Evolutionary conservation across 2,797 vertebrate species (phyloP).

Genomic region (Mus caroli): DNA sequence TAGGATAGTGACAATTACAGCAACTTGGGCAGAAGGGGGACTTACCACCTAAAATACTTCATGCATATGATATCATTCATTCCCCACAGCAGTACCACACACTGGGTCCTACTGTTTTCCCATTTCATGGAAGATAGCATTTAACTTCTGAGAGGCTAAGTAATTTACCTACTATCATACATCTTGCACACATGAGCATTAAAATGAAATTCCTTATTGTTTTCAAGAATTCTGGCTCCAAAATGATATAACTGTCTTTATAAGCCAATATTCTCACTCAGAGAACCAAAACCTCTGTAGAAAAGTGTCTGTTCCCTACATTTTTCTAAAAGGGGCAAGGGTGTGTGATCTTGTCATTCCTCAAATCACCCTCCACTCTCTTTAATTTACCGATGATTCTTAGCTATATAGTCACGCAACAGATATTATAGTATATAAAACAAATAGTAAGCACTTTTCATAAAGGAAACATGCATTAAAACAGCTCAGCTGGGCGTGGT

Average conservation of each 20-base stretch:
- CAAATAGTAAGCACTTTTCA: not conserved
- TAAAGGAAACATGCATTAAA: not conserved
- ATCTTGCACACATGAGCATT: not conserved
- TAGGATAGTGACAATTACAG: not conserved
- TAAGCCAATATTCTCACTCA: not conserved
- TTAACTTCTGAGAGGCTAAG: not conserved
- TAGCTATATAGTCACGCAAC: not conserved
- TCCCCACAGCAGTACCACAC: not conserved
- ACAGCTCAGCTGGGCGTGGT: not conserved
- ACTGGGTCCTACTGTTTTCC: not conserved
- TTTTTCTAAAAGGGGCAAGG: not conserved
- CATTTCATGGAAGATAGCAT: not conserved
- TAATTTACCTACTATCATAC: not conserved
- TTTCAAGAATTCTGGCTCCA: not conserved
- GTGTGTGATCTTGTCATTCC: not conserved
- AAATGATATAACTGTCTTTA: not conserved
- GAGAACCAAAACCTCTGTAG: not conserved
- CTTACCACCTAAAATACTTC: not conserved
- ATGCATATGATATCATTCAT: not conserved
- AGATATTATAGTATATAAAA: not conserved
- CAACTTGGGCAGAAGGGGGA: not conserved
- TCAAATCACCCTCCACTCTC: not conserved
- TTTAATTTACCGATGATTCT: constrained; percentile 33
- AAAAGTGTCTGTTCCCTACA: not conserved
- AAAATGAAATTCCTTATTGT: not conserved